Base-by-base conservation (phyloP, 1,140 invertebrate species). In the Schlechtendalia chinensis region DNA sequence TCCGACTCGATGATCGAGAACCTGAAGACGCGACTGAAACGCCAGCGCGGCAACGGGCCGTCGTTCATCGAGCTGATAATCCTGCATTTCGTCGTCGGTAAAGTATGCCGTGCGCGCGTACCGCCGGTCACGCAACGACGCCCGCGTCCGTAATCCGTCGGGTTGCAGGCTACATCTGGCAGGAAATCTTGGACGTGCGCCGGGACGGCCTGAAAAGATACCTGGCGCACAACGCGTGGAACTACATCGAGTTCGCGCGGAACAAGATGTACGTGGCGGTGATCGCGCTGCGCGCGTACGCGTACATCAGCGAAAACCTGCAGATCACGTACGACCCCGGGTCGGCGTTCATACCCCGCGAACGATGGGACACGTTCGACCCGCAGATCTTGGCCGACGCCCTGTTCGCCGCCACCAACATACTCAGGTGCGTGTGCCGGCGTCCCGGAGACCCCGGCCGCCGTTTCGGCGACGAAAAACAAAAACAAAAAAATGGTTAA, bases 331-430 rank as follows among this genome's bases (percentile, higher is more conserved):
- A 84, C 1, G 89, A 94, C 84, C 88, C 90, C 0, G 84, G 86
- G 4, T 92, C 90, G 19, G 92, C 91, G 1, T 92, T 90, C 82
- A 90, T 93, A 56, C 90, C 93, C 0, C 88, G 95, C 58, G 93
- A 96, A 84, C 86, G 93, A 53, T 98, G 96, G 96, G 89, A 96
- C 84, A 92, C 93, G 17, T 98, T 94, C 85, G 96, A 98, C 87
- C 95, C 95, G 0, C 96, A 97, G 84, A 88, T 98, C 0, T 94
- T 98, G 58, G 93, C 95, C 6, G 96, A 98, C 85, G 96, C 96
- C 22, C 87, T 98, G 19, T 98, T 98, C 86, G 95, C 96, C 16
- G 96, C 94, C 19, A 96, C 96, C 56, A 98, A 98, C 87, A 93
- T 98, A 81, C 94, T 95, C 84, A 94, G 91, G 89, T 91, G 82